Percentiles rank a stretch among this genome's conserved stretches.
Conservation (phyloP, 1,140 invertebrate species). For the Scaptomyza pallida region DNA sequence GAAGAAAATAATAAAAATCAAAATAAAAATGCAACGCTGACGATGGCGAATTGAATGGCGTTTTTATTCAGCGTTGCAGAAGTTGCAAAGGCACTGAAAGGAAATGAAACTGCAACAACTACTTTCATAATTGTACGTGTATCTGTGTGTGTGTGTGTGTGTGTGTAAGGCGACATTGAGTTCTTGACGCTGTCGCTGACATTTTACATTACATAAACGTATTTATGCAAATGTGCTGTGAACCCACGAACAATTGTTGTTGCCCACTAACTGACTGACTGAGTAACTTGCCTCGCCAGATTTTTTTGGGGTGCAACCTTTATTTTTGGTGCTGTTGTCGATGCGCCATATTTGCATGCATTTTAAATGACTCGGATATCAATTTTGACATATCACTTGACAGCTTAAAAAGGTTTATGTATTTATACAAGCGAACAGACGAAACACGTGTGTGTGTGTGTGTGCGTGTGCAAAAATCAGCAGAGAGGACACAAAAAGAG, state of each 20-base stretch:
- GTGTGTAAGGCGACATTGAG: conserved; percentile 20
- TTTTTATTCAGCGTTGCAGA: conserved; percentile 45
- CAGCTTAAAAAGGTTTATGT: conserved; percentile 83
- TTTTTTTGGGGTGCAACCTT: conserved; percentile 5
- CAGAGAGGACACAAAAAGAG: background rate
- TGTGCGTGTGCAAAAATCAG: conserved; percentile 13
- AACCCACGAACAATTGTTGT: conserved; percentile 54
- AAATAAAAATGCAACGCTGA: conserved; percentile 17
- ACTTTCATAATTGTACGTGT: conserved; percentile 3
- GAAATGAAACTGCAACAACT: background rate
- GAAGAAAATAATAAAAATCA: conserved; percentile 22
- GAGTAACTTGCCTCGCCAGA: conserved; percentile 32
- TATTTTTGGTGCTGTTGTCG: conserved; percentile 41
- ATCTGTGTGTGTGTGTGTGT: background rate
- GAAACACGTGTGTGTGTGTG: conserved; percentile 12
- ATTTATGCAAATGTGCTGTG: conserved; percentile 77
- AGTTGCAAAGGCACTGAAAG: conserved; percentile 35
- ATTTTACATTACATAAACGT: conserved; percentile 81
- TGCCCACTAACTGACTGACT: conserved; percentile 59
- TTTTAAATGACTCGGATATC: conserved; percentile 82
- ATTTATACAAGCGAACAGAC: conserved; percentile 69
- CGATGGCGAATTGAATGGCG: conserved; percentile 52
- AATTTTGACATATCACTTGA: conserved; percentile 83
- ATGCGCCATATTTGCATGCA: conserved; percentile 78
- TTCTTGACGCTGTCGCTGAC: conserved; percentile 73